Percentiles rank a stretch among this genome's conserved stretches.
Evolutionary conservation across 1,140 invertebrate genomes (phyloP).

Genomic region (Apis laboriosa): DNA sequence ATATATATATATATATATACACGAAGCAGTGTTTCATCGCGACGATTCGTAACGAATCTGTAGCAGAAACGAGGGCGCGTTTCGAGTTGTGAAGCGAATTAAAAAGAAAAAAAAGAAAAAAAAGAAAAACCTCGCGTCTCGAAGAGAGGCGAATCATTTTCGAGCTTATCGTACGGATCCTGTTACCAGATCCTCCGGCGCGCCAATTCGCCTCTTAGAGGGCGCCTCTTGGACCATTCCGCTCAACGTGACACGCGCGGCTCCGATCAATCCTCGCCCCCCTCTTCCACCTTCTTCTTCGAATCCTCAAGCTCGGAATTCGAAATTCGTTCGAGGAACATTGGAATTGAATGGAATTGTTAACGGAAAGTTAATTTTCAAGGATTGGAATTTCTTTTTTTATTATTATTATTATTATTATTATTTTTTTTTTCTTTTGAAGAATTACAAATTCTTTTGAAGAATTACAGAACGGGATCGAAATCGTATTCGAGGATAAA

Average conservation of each 20-base stretch:
- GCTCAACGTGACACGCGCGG: constrained; percentile 39
- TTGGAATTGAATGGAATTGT: too few species aligned
- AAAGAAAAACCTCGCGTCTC: constrained; percentile 6
- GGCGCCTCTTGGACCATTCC: constrained; percentile 58
- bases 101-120: background rate
- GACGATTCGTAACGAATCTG: background rate
- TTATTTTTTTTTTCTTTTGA: too few species aligned
- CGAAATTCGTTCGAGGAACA: background rate
- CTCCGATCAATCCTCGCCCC: background rate
- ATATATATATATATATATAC: background rate
- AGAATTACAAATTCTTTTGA: too few species aligned
- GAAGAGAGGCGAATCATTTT: constrained; percentile 15
- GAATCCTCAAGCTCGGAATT: too few species aligned
- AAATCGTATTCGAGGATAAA: too few species aligned
- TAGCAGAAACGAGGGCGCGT: background rate
- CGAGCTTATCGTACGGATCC: constrained; percentile 62
- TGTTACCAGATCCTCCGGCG: constrained; percentile 48
- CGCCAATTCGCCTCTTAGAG: constrained; percentile 42
- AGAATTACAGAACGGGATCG: too few species aligned
- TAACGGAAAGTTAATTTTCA: too few species aligned
- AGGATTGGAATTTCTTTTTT: too few species aligned
- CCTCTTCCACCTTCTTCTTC: background rate
- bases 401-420: too few species aligned
- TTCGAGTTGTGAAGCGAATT: constrained; percentile 9
- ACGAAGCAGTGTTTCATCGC: background rate